Conservation (phyloP, 2,113 vertebrate species). For the Pollimyrus isidori region DNA sequence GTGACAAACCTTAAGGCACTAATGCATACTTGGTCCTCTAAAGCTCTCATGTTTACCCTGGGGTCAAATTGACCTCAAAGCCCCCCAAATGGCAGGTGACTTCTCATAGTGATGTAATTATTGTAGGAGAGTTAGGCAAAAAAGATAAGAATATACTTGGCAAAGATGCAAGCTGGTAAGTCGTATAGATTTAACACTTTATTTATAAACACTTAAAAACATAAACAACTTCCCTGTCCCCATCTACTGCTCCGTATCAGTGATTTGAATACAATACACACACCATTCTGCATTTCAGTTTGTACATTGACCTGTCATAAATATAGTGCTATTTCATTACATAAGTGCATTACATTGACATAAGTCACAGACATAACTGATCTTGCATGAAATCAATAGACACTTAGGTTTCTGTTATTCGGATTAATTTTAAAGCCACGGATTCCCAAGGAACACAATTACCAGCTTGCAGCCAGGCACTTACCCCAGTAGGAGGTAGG, state of each 20-base stretch:
- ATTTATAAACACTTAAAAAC: constrained; percentile 13
- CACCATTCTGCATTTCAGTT: neutral
- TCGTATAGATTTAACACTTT: constrained; percentile 5
- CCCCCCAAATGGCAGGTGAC: no score
- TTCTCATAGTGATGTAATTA: no score
- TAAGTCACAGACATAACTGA: neutral
- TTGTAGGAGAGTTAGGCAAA: no score
- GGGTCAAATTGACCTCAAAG: no score
- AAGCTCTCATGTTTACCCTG: no score
- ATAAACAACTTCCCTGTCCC: neutral
- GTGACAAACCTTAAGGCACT: neutral
- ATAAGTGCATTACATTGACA: constrained; percentile 5
- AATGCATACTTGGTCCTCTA: neutral
- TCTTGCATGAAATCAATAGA: neutral
- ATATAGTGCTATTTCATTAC: neutral
- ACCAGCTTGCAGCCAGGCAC: neutral
- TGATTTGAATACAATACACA: neutral
- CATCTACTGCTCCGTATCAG: neutral
- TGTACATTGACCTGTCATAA: neutral
- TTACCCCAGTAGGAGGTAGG: neutral
- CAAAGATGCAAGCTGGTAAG: neutral
- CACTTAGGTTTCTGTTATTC: constrained; percentile 2
- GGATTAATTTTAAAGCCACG: constrained; percentile 12
- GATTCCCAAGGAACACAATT: neutral
- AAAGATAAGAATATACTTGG: neutral